Base-by-base conservation (phyloP, 1,140 invertebrate genomes). In the Leguminivora glycinivorella region DNA sequence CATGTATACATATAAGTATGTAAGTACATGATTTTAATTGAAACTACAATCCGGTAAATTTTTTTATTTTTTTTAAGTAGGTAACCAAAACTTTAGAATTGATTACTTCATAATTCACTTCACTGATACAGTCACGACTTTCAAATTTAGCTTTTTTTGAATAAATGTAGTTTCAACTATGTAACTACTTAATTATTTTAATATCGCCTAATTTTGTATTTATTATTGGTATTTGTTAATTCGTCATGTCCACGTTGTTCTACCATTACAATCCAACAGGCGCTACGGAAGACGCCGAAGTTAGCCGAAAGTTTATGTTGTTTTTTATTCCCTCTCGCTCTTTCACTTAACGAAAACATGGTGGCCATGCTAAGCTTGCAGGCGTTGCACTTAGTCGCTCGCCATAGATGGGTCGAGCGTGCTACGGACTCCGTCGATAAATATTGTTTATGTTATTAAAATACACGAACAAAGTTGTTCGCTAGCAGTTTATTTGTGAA, bases 311-410 rank as follows among this genome's bases (percentile, higher is more conserved):
- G 83, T 82, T 83, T 80, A 82, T 82, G 80, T 81, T 85, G 79
- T 78, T 87, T 87, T 87, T 81, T 83, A 67, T 74, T 82, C 79
- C 71, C 74, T 89, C 87, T 83, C 84, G 68, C 81, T 90, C 83
- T 72, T 60, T 47, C 77, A 56, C 79, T 73, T 72, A 79, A 86
- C 82, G 85, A 89, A 83, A 86, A 87, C 84, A 87, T 63, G 58
- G 58, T 63, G 58, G 26, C 74, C 78, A 77, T 76, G 40, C 29
- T 12, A 22, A 17, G 71, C 73, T 66, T 73, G 70, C 47, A 84
- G 80, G 80, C 77, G 81, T 78, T 73, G 77, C 81, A 80, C 40
- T 43, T 43, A 43, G 80, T 78, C 69, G 75, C 75, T 74, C 4
- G 22, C 29, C 40, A 24, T 70, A 70, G 47, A 74, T 76, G 70